phyloP scores from a whole-genome alignment of 2,888 invertebrate species.

The Malacosoma neustria region DNA sequence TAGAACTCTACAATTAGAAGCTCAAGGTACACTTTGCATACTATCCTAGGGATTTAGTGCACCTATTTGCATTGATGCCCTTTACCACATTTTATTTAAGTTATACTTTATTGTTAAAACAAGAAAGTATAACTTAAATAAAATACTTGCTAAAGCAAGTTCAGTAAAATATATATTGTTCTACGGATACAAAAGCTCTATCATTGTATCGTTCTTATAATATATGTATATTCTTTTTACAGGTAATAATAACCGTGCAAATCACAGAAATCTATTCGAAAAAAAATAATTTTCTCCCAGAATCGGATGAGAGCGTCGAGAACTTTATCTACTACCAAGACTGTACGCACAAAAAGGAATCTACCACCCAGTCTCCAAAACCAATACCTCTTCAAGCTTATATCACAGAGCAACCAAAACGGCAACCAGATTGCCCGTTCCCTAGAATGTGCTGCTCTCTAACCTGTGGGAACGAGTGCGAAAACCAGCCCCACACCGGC shows the following conservation, averaged over 20 bases:
- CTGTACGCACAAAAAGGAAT: slow-evolving; percentile 31
- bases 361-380: slow-evolving; percentile 4
- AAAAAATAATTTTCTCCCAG: slow-evolving; percentile 11
- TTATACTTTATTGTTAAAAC: too few relatives aligned
- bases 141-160: too few relatives aligned
- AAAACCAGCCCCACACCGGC: slow-evolving; percentile 10
- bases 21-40: too few relatives aligned
- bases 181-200: too few relatives aligned
- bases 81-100: too few relatives aligned
- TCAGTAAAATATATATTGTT: too few relatives aligned
- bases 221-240: too few relatives aligned
- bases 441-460: slow-evolving; percentile 56
- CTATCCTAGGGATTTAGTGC: too few relatives aligned
- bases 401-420: background rate
- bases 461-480: slow-evolving; percentile 47
- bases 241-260: background rate
- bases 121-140: too few relatives aligned
- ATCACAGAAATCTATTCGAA: background rate
- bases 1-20: too few relatives aligned
- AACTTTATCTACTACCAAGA: slow-evolving; percentile 58
- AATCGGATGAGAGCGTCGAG: slow-evolving; percentile 56
- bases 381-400: slow-evolving; percentile 7
- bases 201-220: too few relatives aligned
- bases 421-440: slow-evolving; percentile 26
- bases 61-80: too few relatives aligned